A percentile compares a stretch with the other conserved stretches of the same genome.
These are phyloP conservation scores for Scaptomyza cyrtandrae DNA, from an alignment of 2,888 invertebrate species.

Conservation along the genomic window DNA sequence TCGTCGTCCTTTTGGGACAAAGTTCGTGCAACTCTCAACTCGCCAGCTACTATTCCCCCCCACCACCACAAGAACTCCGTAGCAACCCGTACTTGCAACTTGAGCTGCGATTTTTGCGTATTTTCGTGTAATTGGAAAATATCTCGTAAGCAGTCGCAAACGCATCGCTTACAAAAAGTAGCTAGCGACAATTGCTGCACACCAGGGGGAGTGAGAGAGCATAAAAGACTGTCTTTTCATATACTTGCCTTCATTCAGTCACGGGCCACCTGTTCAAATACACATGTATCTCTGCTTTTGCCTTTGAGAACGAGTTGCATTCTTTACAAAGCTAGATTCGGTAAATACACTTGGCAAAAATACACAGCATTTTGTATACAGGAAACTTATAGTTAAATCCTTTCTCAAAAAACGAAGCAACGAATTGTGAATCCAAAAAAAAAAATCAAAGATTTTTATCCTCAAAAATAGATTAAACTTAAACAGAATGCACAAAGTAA, in stretches of 20 bases:
- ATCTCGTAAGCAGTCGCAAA: slow-evolving; percentile 48
- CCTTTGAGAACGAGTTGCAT: slow-evolving; percentile 10
- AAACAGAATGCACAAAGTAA: not conserved
- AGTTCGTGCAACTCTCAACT: slow-evolving; percentile 53
- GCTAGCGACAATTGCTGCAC: slow-evolving; percentile 39
- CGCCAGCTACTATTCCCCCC: not conserved
- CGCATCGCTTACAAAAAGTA: slow-evolving; percentile 22
- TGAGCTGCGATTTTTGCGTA: slow-evolving; percentile 52
- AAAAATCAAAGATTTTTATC: not conserved
- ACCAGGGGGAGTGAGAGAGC: not conserved
- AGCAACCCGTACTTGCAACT: slow-evolving; percentile 4
- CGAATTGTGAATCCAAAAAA: not conserved
- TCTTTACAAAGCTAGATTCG: slow-evolving; percentile 9
- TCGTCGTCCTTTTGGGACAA: slow-evolving; percentile 61
- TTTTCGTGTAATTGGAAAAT: slow-evolving; percentile 56
- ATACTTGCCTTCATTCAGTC: not conserved
- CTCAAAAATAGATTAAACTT: not conserved
- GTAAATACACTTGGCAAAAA: not conserved
- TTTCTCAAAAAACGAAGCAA: not conserved
- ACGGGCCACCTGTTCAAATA: slow-evolving; percentile 5
- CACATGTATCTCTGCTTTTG: slow-evolving; percentile 21
- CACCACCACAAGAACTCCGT: not conserved
- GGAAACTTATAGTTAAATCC: too few species aligned
- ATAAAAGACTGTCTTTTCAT: too few species aligned
- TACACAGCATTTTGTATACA: too few species aligned